phyloP scores from a whole-genome alignment of 1,140 invertebrate species.

The Scaptomyza hsui region DNA sequence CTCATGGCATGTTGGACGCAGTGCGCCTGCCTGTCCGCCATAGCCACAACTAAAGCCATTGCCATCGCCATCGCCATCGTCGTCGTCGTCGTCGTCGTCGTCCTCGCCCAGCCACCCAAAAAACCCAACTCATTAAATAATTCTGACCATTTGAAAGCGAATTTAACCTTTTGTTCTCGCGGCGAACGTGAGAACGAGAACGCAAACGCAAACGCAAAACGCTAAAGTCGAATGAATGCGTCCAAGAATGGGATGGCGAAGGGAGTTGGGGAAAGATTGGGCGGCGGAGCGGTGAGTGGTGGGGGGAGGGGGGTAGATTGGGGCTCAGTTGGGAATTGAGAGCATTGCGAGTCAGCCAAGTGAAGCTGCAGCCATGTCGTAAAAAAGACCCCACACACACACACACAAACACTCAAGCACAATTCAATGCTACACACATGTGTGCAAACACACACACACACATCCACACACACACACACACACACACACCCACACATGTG shows the following conservation, averaged over 20 bases:
- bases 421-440: conserved; percentile 27
- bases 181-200: conserved; percentile 27
- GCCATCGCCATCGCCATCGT: conserved; percentile 28
- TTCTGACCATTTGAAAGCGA: conserved; percentile 80
- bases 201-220: neutral
- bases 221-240: neutral
- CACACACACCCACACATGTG: conserved; percentile 1
- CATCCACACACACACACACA: conserved; percentile 1
- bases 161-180: conserved; percentile 78
- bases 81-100: neutral
- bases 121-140: conserved; percentile 68
- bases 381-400: conserved; percentile 12
- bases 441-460: conserved; percentile 9
- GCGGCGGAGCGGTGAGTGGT: too few species aligned
- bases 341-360: conserved; percentile 37
- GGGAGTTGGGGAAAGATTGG: neutral
- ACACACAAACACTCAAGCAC: conserved; percentile 10
- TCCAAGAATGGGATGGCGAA: neutral
- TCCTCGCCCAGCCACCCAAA: conserved; percentile 24
- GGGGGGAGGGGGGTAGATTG: neutral
- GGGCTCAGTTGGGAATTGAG: conserved; percentile 19
- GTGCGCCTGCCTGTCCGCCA: conserved; percentile 77
- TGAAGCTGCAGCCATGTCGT: conserved; percentile 33
- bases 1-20: conserved; percentile 36
- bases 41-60: conserved; percentile 28